Evolutionary conservation across 2,797 vertebrate genomes (phyloP).

Genomic region (Linurgus olivaceus): DNA sequence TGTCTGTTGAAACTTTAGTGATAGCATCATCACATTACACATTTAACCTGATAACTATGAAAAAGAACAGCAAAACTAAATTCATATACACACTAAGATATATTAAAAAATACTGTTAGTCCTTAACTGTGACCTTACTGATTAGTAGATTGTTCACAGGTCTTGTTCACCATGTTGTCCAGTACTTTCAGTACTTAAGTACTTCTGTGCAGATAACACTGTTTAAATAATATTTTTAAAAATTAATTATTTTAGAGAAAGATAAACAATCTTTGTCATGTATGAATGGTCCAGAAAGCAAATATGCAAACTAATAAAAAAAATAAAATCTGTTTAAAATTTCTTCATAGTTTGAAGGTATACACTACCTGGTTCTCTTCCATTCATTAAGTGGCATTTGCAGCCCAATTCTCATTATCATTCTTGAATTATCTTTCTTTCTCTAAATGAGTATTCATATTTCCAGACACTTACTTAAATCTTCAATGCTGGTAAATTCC

Average conservation of each 20-base stretch:
- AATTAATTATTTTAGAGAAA: neutral
- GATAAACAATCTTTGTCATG: neutral
- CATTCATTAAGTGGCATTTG: neutral
- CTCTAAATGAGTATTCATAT: neutral
- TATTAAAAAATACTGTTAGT: neutral
- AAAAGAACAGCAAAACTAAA: constrained; percentile 28
- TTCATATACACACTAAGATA: neutral
- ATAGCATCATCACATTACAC: constrained; percentile 8
- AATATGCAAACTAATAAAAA: neutral
- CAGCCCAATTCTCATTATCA: neutral
- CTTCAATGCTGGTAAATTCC: neutral
- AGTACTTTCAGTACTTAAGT: neutral
- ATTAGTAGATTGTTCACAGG: neutral
- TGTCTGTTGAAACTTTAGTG: constrained; percentile 37
- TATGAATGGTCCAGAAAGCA: neutral
- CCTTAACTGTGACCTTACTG: neutral
- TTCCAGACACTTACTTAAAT: neutral
- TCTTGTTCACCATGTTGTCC: neutral
- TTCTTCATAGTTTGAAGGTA: neutral
- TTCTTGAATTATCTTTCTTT: neutral
- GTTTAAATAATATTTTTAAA: neutral
- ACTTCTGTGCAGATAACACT: neutral
- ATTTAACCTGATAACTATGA: constrained; percentile 37
- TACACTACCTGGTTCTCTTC: neutral
- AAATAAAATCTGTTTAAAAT: neutral